Conservation (phyloP, 2,888 invertebrate species). For the Sepioteuthis lessoniana region DNA sequence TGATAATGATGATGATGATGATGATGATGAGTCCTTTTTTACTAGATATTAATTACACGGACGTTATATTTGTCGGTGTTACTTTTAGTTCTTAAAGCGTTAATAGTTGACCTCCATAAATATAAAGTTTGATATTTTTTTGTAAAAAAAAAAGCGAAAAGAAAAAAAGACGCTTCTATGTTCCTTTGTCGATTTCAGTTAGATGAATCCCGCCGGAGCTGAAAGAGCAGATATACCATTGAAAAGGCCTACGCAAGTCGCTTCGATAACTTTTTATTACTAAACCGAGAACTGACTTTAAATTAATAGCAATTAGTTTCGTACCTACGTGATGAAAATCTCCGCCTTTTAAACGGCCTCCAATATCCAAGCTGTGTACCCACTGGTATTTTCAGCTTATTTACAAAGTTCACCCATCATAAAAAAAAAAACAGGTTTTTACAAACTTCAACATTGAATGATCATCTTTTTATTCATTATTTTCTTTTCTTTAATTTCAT, state of each 20-base stretch:
- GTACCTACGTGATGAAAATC: not conserved
- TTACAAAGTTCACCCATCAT: not conserved
- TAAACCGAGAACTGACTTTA: not conserved
- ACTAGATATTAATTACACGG: too few relatives aligned
- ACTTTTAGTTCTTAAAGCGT: too few relatives aligned
- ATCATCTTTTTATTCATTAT: not conserved
- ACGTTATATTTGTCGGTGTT: too few relatives aligned
- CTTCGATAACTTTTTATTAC: not conserved
- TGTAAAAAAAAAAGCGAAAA: too few relatives aligned
- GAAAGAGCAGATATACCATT: not conserved
- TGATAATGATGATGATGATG: too few relatives aligned
- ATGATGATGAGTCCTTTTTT: too few relatives aligned
- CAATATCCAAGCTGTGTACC: not conserved
- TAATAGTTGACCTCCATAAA: too few relatives aligned
- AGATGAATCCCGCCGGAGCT: not conserved
- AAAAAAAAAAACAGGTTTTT: not conserved
- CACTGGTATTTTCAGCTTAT: not conserved
- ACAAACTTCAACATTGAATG: not conserved
- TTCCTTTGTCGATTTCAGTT: not conserved
- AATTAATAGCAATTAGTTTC: not conserved
- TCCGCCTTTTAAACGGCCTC: not conserved
- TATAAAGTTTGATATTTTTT: too few relatives aligned
- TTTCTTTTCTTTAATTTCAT: too few relatives aligned
- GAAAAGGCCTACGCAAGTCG: not conserved
- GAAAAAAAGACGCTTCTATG: not conserved